A percentile compares a stretch with the other conserved stretches of the same genome.
Conservation (phyloP, 2,888 invertebrate species). For the Drosophila dives region DNA sequence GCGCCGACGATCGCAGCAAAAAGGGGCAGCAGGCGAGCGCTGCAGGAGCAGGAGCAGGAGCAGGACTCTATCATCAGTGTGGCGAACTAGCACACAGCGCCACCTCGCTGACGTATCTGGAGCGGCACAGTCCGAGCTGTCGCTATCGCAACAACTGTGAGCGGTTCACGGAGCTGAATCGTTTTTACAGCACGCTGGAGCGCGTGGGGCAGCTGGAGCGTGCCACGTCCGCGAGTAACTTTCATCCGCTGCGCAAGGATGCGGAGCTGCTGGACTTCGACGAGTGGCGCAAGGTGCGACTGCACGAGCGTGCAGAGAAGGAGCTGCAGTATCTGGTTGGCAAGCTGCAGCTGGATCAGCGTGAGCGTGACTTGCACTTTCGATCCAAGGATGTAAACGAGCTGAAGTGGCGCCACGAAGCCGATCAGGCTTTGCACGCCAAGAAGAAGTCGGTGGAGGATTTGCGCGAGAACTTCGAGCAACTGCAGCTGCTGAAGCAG, state of each 20-base stretch:
- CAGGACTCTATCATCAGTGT: slow-evolving; percentile 76
- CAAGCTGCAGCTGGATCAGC: slow-evolving; percentile 91
- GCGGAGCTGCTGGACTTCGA: slow-evolving; percentile 95
- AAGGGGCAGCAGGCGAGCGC: slow-evolving; percentile 14
- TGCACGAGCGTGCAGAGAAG: slow-evolving; percentile 92
- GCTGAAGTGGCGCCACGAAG: slow-evolving; percentile 91
- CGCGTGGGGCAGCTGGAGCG: slow-evolving; percentile 93
- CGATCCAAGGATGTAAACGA: slow-evolving; percentile 90
- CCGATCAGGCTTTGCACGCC: slow-evolving; percentile 91
- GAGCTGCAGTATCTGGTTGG: slow-evolving; percentile 91
- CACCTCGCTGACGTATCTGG: slow-evolving; percentile 85
- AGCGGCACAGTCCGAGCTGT: slow-evolving; percentile 83
- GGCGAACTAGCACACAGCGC: slow-evolving; percentile 82
- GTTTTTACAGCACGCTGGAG: slow-evolving; percentile 94
- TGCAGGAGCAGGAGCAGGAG: slow-evolving; percentile 8
- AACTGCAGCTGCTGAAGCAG: slow-evolving; percentile 86
- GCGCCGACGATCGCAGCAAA: slow-evolving; percentile 85
- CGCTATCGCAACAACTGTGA: slow-evolving; percentile 88
- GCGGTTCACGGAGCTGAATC: slow-evolving; percentile 93
- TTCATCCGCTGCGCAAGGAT: slow-evolving; percentile 90
- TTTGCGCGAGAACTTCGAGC: slow-evolving; percentile 91
- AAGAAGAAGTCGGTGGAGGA: slow-evolving; percentile 96
- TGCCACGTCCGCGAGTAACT: slow-evolving; percentile 89
- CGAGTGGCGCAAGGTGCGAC: slow-evolving; percentile 92
- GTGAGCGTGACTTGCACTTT: slow-evolving; percentile 93